Evolutionary conservation across 2,113 vertebrate genomes (phyloP).

Genomic region (Camarhynchus parvulus): DNA sequence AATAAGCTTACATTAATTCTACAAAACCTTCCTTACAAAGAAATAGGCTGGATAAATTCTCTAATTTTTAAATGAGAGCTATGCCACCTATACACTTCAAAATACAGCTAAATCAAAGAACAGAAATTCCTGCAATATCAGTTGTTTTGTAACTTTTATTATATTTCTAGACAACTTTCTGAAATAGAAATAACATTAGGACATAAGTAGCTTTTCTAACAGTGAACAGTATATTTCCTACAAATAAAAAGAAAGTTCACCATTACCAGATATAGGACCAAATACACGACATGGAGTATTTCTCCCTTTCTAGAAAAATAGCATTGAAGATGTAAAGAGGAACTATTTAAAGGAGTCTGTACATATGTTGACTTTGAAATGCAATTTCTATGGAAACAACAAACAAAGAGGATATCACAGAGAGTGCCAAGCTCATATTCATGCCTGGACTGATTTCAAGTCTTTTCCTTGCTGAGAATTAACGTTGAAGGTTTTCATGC

Average conservation of each 20-base stretch:
- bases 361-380: slow-evolving; percentile 1
- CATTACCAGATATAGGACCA: background rate
- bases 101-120: background rate
- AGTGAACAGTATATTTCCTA: background rate
- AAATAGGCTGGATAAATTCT: background rate
- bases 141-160: background rate
- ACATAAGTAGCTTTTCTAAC: background rate
- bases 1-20: background rate
- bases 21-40: background rate
- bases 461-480: background rate
- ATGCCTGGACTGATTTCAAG: slow-evolving; percentile 23
- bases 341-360: background rate
- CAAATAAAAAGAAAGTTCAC: background rate
- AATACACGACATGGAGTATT: background rate
- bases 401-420: slow-evolving; percentile 45
- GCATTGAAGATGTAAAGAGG: background rate
- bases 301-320: background rate
- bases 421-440: background rate
- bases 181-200: background rate
- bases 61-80: background rate
- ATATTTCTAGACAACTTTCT: background rate
- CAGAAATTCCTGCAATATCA: background rate
- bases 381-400: slow-evolving; percentile 59
- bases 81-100: background rate
- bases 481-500: slow-evolving; percentile 3